Percentiles rank a stretch among this genome's conserved stretches.
Evolutionary conservation across 2,113 vertebrate species (phyloP).

Genomic region (Ahaetulla prasina): DNA sequence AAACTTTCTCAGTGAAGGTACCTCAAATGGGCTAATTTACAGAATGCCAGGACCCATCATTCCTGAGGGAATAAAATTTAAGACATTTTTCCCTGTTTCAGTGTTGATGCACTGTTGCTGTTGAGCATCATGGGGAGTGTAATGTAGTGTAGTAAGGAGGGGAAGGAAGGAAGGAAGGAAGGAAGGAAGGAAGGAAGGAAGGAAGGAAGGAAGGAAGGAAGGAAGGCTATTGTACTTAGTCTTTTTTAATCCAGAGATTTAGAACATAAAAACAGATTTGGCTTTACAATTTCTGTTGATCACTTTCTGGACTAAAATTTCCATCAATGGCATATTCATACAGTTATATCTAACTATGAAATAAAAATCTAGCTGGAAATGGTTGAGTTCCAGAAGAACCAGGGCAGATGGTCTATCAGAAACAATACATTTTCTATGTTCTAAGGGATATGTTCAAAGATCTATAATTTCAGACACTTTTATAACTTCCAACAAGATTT

Average conservation of each 20-base stretch:
- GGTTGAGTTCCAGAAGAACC: background rate
- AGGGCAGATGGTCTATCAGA: background rate
- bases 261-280: background rate
- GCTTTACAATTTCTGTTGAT: background rate
- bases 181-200: too few species aligned
- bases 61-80: background rate
- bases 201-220: too few species aligned
- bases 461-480: background rate
- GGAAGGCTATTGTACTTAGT: background rate
- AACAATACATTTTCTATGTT: background rate
- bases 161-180: too few species aligned
- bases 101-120: background rate
- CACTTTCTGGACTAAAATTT: background rate
- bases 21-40: background rate
- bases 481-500: background rate
- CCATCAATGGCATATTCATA: background rate
- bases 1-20: background rate
- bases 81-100: background rate
- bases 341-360: background rate
- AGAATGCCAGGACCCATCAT: background rate
- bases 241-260: background rate
- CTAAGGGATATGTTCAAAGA: background rate
- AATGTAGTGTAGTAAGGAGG: too few species aligned
- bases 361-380: background rate
- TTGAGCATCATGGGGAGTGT: background rate